Base-by-base conservation (phyloP, 2,797 vertebrate species). In the Crax fasciolata region DNA sequence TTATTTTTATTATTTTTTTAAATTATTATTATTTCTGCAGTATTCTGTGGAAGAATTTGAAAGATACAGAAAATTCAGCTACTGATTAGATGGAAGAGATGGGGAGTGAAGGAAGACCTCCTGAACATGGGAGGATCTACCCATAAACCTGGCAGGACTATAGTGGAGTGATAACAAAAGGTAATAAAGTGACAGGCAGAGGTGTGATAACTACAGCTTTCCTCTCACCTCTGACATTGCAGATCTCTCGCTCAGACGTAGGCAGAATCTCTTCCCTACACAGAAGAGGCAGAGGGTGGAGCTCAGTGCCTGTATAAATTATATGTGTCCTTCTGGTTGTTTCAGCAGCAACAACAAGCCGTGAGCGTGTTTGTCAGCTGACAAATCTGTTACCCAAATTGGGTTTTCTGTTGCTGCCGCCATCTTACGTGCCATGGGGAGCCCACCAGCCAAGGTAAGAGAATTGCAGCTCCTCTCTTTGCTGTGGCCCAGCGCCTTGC, bases 211-310 rank as follows among this genome's bases (percentile, higher is more conserved):
- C 58, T 48, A 38, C 83, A 68, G 54, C 44, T 86, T 81, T 86
- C 76, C 43, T 49, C 87, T 94, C 70, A 51, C 89, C 76, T 78
- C 62, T 88, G 84, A 81, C 91, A 76, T 4, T 10, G 79, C 84
- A 87, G 49, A 44, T 92, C 75, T 89, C 63, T 54, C 72, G 27
- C 11, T 75, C 44, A 65, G 59, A 71, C n/a, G 80, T 84, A 83
- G 89, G 94, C 94, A 92, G 94, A 32, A 32, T 73, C 70, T 75
- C 59, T 89, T 57, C 55, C 87, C 75, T 59, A 43, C 74, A 46
- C 63, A 65, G 58, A 92, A 86, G 84, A 95, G 76, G 89, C 89
- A 95, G 92, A 94, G 95, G 97, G 97, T 95, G 97, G 97, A 97
- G 96, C 90, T 84, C 62, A 8, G 71, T 0, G 2, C 58, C 58